Conservation (phyloP, 2,797 vertebrate species). For the Vireo griseus region DNA sequence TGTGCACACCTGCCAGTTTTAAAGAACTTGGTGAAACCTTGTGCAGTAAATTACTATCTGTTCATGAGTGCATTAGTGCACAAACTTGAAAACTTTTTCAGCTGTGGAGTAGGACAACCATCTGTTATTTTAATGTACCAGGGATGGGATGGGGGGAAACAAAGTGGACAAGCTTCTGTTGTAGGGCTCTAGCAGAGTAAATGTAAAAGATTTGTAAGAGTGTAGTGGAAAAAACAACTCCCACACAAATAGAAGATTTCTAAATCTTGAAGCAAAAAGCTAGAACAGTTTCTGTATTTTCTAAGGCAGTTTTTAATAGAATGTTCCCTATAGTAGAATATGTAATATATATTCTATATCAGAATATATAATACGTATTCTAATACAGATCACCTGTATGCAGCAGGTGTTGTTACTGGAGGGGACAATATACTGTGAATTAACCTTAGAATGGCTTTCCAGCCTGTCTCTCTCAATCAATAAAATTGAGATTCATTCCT, state of each 20-base stretch:
- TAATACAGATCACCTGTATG: fast-evolving
- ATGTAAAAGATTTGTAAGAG: fast-evolving
- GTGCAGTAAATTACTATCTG: background rate
- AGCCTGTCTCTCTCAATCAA: background rate
- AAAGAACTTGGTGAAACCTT: background rate
- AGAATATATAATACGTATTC: fast-evolving
- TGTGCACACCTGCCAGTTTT: fast-evolving
- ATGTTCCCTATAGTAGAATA: no score
- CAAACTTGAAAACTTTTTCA: background rate
- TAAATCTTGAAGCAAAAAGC: background rate
- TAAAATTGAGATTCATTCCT: background rate
- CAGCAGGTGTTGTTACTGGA: background rate
- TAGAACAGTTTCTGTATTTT: background rate
- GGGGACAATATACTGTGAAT: fast-evolving
- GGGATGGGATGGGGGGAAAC: background rate
- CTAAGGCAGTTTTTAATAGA: fast-evolving
- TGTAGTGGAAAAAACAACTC: background rate
- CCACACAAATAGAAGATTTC: background rate
- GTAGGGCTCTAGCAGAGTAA: no score
- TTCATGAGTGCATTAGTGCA: fast-evolving
- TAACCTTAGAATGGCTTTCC: background rate
- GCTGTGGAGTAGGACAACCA: fast-evolving
- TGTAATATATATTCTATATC: fast-evolving
- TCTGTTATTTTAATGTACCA: background rate
- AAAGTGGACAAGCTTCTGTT: fast-evolving